Base-by-base conservation (phyloP, 2,113 vertebrate genomes). In the Anarrhichthys ocellatus region DNA sequence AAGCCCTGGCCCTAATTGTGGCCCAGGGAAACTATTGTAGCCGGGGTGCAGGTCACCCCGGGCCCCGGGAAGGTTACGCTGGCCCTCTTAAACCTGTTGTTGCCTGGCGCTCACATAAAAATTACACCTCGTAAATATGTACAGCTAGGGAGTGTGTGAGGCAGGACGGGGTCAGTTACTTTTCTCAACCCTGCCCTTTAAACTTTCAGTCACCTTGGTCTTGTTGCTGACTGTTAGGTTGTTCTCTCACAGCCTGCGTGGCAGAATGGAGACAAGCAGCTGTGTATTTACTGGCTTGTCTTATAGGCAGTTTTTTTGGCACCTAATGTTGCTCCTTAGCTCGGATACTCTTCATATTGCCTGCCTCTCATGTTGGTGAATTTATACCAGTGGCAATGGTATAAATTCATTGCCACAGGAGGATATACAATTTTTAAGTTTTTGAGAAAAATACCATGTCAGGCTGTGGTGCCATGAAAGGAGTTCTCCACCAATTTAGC, bases 81-180 rank as follows among this genome's bases (percentile, higher is more conserved):
- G 88, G 84, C 90, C 88, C 94, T 94, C 93, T 89, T 94, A 92
- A 96, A 95, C 91, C 94, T 94, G 95, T 94, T 95, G 91, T 94
- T 94, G 94, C 93, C 93, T 90, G 90, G 88, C 87, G 73, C 87
- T 92, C 91, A 80, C 92, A 94, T 96, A 94, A 96, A 95, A 94
- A 94, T 95, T 87, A 95, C 94, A 95, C 94, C 93, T 95, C 93
- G 80, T 96, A 95, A 96, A 95, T 94, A 94, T 88, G 87, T 87
- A 87, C 88, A 82, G 88, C 91, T 29, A 80, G 81, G 69, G 86
- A 89, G 91, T 83, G 86, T 85, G 83, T 88, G 87, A 84, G 84
- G 75, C 85, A 80, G 85, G 83, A 83, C 76, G 89, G 92, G 92
- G 93, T 93, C 87, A 85, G 89, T 94, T 92, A 91, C 88, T 84